These are phyloP conservation scores for Sinocyclocheilus anshuiensis DNA, from an alignment of 2,113 vertebrate genomes.

Conservation along the genomic window DNA sequence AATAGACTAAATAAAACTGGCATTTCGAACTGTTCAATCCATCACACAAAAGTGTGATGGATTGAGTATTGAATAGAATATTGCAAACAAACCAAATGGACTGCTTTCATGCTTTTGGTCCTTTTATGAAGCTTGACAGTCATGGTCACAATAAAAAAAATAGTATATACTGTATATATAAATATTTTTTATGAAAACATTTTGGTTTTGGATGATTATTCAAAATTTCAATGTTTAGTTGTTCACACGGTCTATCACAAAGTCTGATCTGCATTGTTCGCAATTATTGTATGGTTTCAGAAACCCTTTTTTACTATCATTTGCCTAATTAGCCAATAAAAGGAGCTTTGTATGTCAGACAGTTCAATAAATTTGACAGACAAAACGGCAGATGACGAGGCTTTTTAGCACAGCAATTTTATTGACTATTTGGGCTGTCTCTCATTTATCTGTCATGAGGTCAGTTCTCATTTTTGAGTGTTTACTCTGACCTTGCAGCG, in stretches of 20 bases:
- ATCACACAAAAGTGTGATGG: not conserved
- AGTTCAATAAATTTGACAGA: not conserved
- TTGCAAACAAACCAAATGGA: not conserved
- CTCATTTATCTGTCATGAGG: not conserved
- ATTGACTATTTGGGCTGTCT: not conserved
- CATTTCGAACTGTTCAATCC: no score
- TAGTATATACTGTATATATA: not conserved
- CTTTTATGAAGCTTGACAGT: not conserved
- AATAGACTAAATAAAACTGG: not conserved
- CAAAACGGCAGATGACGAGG: not conserved
- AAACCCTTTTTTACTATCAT: not conserved
- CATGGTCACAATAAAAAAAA: not conserved
- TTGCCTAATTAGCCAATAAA: not conserved
- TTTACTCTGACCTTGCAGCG: conserved; percentile 77
- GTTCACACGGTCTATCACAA: not conserved
- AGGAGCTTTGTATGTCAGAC: not conserved
- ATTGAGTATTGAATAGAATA: no score
- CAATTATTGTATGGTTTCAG: not conserved
- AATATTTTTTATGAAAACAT: not conserved
- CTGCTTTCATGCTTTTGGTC: not conserved
- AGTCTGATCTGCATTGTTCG: not conserved
- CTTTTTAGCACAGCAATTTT: not conserved
- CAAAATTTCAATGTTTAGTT: no score
- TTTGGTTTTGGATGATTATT: not conserved
- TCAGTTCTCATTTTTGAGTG: no score